Evolutionary conservation across 2,113 vertebrate species (phyloP).

Genomic region (Lepisosteus oculatus): DNA sequence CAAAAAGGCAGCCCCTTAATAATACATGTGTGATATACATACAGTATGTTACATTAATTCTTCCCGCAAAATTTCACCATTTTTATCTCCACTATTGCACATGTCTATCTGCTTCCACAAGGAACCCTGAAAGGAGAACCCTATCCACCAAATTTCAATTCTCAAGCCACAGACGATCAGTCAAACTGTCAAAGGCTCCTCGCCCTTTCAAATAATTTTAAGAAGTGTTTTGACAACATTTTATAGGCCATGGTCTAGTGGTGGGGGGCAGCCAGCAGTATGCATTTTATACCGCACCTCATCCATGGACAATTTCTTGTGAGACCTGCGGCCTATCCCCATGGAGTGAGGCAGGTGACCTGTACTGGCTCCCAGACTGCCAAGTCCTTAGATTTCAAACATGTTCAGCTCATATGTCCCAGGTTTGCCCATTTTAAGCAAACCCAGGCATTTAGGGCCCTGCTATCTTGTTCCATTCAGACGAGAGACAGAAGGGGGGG

Average conservation of each 20-base stretch:
- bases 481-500: slow-evolving; percentile 38
- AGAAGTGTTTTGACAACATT: slow-evolving; percentile 79
- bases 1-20: no score
- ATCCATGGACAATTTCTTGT: slow-evolving; percentile 67
- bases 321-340: slow-evolving; percentile 64
- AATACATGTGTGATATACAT: no score
- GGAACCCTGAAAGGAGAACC: slow-evolving; percentile 28
- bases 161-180: slow-evolving; percentile 65
- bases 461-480: slow-evolving; percentile 79
- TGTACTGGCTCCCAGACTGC: slow-evolving; percentile 78
- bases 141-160: slow-evolving; percentile 39
- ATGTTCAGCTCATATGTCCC: slow-evolving; percentile 70
- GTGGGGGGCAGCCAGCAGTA: slow-evolving; percentile 69
- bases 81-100: slow-evolving; percentile 10
- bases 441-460: slow-evolving; percentile 80
- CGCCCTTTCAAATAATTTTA: slow-evolving; percentile 79
- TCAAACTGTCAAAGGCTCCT: slow-evolving; percentile 74
- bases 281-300: slow-evolving; percentile 75
- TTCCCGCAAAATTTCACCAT: background rate
- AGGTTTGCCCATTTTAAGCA: slow-evolving; percentile 74
- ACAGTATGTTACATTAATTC: background rate
- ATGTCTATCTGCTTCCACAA: slow-evolving; percentile 7
- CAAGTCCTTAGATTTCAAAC: slow-evolving; percentile 81
- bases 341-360: slow-evolving; percentile 75
- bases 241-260: slow-evolving; percentile 74